Base-by-base conservation (phyloP, 2,888 invertebrate species). In the Stenurella melanura region DNA sequence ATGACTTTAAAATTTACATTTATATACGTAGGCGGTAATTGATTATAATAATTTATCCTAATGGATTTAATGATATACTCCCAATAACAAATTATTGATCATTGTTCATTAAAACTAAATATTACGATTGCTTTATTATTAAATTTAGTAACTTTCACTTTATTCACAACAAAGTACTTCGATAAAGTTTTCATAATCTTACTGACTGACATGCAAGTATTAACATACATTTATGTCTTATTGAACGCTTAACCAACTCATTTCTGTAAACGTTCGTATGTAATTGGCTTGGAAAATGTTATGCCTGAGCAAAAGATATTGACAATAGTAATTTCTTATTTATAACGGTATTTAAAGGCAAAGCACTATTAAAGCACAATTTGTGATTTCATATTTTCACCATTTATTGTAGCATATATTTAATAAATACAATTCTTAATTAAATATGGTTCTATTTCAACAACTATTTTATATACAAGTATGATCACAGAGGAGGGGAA, bases 11-110 rank as follows among this genome's bases (percentile, higher is more conserved):
- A 66, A 42, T 66, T 66, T 66, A 12, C 50, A 66, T 38, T 66
- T 42, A 11, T 38, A 26, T 4, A 26, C 9, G 67, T 54, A 50
- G 67, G 54, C 19, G 15, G 19, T n/a, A 56, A 50, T 54, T 67
- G 67, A 67, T 26, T 26, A 38, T 18, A 54, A 67, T 56, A 67
- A 67, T 56, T 67, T 56, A 19, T 67, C 54, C 15, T 67, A 67
- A 67, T 67, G 26, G 54, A 67, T 67, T 67, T 50, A 67, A 67
- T 67, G 56, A 54, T n/a, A 67, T 54, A 54, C 30, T 21, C 38
- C 15, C 19, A 26, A 17, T 54, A 26, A 50, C 19, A 67, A 67
- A 54, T 54, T 50, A 26, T 67, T 21, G n/a, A 17, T 67, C 50
- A 67, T 67, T 66, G 50, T 63, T 63, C 30, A 63, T 26, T 30